A percentile compares a stretch with the other conserved stretches of the same genome.
These are phyloP conservation scores for Magallana angulata DNA, from an alignment of 1,140 invertebrate species.

Conservation along the genomic window DNA sequence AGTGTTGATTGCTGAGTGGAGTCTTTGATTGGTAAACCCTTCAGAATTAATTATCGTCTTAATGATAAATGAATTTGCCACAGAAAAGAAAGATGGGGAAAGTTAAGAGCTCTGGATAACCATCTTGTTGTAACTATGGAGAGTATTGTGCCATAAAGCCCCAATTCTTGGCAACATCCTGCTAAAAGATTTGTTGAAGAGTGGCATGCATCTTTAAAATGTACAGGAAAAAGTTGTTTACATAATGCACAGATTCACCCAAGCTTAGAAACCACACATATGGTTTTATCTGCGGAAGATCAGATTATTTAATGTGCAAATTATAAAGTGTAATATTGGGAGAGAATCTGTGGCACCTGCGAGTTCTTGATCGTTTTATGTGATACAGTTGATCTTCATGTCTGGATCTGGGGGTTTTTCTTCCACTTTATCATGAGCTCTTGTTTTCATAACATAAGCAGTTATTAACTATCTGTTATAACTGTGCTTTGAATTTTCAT, in stretches of 20 bases:
- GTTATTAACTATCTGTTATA: no score
- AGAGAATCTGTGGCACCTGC: conserved; percentile 22
- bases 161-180: neutral
- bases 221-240: conserved; percentile 8
- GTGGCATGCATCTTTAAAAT: neutral
- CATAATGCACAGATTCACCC: conserved; percentile 4
- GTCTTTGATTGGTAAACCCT: neutral
- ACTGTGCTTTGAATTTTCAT: no score
- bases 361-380: conserved; percentile 5
- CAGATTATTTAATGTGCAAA: conserved; percentile 28
- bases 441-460: no score
- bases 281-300: conserved; percentile 26
- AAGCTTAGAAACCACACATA: conserved; percentile 32
- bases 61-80: conserved; percentile 28
- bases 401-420: neutral
- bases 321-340: conserved; percentile 35
- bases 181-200: neutral
- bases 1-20: conserved; percentile 3
- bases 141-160: neutral
- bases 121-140: neutral
- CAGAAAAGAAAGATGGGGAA: neutral
- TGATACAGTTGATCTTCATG: conserved; percentile 3
- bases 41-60: conserved; percentile 24
- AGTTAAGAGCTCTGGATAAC: neutral
- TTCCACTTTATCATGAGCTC: no score